Conservation (phyloP, 2,113 vertebrate genomes). For the Dolichotis patagonum region DNA sequence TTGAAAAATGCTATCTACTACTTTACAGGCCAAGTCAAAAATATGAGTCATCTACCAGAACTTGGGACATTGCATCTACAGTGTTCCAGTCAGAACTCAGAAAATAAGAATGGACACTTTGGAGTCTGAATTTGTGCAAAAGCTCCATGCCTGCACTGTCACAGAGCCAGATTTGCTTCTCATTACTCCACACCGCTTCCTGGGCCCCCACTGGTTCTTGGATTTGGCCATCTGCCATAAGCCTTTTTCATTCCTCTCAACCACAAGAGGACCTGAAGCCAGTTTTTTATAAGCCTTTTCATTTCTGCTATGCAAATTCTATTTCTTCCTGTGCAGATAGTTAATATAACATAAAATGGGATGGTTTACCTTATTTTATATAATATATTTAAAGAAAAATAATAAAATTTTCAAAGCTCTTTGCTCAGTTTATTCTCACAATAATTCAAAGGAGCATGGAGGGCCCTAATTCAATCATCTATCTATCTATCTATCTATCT, state of each 20-base stretch:
- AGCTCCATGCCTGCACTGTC: background rate
- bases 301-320: slow-evolving; percentile 14
- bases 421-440: background rate
- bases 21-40: slow-evolving; percentile 67
- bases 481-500: background rate
- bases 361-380: background rate
- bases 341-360: background rate
- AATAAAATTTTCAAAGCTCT: background rate
- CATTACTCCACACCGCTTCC: background rate
- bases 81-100: slow-evolving; percentile 24
- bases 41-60: slow-evolving; percentile 52
- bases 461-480: background rate
- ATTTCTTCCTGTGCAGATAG: background rate
- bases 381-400: background rate
- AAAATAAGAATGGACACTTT: background rate
- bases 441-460: background rate
- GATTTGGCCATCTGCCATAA: background rate
- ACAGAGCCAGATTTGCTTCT: background rate
- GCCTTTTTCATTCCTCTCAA: background rate
- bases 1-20: slow-evolving; percentile 6
- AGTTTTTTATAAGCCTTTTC: background rate
- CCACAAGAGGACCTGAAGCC: background rate
- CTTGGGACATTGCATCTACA: background rate
- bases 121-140: background rate
- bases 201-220: background rate